A percentile compares a stretch with the other conserved stretches of the same genome.
These are phyloP conservation scores for Porites divaricata DNA, from an alignment of 92 coral and sea anemone genomes.

Conservation along the genomic window DNA sequence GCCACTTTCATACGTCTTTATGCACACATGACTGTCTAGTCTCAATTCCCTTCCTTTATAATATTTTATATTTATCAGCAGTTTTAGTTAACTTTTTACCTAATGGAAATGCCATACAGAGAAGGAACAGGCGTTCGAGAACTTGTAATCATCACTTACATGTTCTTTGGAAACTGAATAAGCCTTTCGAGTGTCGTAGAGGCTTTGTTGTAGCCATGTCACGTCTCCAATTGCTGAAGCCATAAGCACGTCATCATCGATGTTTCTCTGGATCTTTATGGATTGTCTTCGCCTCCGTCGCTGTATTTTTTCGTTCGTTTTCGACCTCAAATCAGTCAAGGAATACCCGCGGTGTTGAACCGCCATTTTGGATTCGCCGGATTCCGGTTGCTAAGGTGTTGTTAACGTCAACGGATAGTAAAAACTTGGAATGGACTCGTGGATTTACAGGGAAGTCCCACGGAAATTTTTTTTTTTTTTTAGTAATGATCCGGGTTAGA, in stretches of 20 bases:
- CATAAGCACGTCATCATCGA: constrained; percentile 94
- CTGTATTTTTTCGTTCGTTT: constrained; percentile 38
- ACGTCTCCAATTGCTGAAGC: constrained; percentile 98
- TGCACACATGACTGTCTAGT: too few relatives aligned
- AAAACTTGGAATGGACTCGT: constrained; percentile 1
- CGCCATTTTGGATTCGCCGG: constrained; percentile 67
- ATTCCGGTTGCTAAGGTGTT: constrained; percentile 36
- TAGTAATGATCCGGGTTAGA: background rate
- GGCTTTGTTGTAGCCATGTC: constrained; percentile 93
- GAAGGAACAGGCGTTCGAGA: constrained; percentile 1
- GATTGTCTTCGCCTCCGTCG: constrained; percentile 85
- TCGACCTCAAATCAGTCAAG: constrained; percentile 14
- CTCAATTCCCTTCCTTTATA: too few relatives aligned
- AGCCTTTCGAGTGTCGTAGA: constrained; percentile 77
- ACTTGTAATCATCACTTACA: constrained; percentile 50
- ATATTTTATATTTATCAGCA: background rate
- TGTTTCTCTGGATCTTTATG: constrained; percentile 66
- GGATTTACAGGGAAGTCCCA: background rate
- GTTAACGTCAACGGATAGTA: background rate
- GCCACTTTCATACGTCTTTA: too few relatives aligned
- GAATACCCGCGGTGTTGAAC: constrained; percentile 35
- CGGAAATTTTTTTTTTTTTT: too few relatives aligned
- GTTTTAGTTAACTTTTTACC: background rate
- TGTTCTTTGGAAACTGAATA: constrained; percentile 80
- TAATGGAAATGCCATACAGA: background rate